Evolutionary conservation across 1,140 invertebrate genomes (phyloP).

Genomic region (Trichonephila inaurata): DNA sequence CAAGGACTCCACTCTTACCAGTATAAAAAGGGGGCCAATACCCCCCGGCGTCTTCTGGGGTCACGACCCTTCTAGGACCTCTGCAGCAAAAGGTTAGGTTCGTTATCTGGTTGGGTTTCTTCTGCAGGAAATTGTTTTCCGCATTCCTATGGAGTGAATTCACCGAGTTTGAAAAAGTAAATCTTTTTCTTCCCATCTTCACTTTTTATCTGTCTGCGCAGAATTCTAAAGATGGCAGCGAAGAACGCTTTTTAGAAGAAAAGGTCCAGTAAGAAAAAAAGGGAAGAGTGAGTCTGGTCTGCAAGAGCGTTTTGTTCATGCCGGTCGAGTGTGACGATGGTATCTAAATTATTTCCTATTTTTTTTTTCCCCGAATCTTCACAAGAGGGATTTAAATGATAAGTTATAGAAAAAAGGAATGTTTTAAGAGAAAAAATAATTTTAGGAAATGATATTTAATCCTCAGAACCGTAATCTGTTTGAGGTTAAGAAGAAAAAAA

Average conservation of each 20-base stretch:
- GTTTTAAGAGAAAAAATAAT: too few species aligned
- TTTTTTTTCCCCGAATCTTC: too few species aligned
- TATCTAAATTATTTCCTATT: too few species aligned
- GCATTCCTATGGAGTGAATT: neutral
- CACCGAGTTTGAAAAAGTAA: neutral
- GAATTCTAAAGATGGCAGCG: neutral
- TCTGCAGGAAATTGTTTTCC: conserved; percentile 1
- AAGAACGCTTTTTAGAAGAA: neutral
- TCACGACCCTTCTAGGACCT: neutral
- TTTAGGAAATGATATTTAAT: too few species aligned
- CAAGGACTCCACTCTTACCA: neutral
- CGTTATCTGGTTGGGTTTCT: neutral
- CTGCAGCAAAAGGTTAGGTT: neutral
- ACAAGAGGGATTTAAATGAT: too few species aligned
- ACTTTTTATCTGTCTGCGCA: neutral
- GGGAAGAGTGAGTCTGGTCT: too few species aligned
- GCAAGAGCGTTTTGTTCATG: too few species aligned
- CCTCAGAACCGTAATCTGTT: too few species aligned
- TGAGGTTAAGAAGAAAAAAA: too few species aligned
- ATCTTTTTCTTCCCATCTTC: neutral
- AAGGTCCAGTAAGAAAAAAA: too few species aligned
- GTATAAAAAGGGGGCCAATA: neutral
- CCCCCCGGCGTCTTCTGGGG: neutral
- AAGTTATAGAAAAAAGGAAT: too few species aligned
- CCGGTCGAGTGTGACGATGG: too few species aligned